These are phyloP conservation scores for Paratrypauchen microcephalus DNA, from an alignment of 2,797 vertebrate species.

Conservation along the genomic window DNA sequence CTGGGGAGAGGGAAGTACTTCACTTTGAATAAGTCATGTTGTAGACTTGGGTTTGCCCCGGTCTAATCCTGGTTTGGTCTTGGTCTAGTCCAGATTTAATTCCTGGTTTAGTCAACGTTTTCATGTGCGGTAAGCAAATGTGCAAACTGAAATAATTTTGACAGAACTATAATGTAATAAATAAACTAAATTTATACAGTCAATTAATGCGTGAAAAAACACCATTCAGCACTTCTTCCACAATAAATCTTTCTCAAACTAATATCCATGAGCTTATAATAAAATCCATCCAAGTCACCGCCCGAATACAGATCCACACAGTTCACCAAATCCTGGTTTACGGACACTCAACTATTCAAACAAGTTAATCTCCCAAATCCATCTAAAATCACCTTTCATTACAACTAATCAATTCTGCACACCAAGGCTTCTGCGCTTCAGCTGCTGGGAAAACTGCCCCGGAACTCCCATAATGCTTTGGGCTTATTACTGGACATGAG, in stretches of 20 bases:
- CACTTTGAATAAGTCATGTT: no score
- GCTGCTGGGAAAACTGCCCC: slow-evolving; percentile 15
- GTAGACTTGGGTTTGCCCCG: no score
- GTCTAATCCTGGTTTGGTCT: no score
- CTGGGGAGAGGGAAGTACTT: no score
- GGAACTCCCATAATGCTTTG: slow-evolving; percentile 5
- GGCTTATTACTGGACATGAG: slow-evolving; percentile 18
- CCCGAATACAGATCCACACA: background rate
- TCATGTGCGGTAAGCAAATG: no score
- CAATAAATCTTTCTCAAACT: background rate
- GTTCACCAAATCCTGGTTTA: background rate
- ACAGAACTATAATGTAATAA: no score
- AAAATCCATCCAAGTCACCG: background rate
- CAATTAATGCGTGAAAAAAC: background rate
- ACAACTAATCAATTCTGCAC: slow-evolving; percentile 16
- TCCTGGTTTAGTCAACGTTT: no score
- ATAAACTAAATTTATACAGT: background rate
- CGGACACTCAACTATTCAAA: slow-evolving; percentile 7
- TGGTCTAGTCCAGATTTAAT: no score
- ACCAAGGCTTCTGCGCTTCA: slow-evolving; percentile 6
- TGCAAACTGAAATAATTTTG: no score
- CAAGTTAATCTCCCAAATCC: slow-evolving; percentile 9
- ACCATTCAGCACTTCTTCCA: background rate
- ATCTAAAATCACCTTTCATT: slow-evolving; percentile 19
- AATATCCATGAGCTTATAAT: background rate